phyloP scores from a whole-genome alignment of 64 coral and sea anemone species.

The Actinia tenebrosa region DNA sequence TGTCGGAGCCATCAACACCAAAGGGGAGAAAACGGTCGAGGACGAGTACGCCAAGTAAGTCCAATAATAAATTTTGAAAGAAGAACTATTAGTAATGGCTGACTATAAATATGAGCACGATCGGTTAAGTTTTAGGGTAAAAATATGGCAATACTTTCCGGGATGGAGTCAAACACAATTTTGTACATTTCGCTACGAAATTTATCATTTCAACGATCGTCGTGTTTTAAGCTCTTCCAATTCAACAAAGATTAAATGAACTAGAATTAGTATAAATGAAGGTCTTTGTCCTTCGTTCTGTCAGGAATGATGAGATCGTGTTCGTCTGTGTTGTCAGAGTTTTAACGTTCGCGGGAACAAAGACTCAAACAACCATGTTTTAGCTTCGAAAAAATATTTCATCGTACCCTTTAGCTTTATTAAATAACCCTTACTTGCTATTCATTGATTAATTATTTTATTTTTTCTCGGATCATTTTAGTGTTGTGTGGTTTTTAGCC shows the following conservation, averaged over 20 bases:
- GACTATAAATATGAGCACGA: background rate
- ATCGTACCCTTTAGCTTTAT: background rate
- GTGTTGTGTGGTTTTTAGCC: too few species aligned
- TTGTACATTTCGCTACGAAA: too few species aligned
- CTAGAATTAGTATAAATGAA: background rate
- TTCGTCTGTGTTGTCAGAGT: background rate
- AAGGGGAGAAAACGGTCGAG: constrained; percentile 76
- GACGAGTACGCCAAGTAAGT: constrained; percentile 50
- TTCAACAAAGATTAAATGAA: background rate
- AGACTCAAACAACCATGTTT: background rate
- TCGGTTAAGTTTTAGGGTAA: background rate
- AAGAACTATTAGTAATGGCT: background rate
- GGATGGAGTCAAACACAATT: background rate
- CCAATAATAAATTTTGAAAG: background rate
- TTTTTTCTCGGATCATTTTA: too few species aligned
- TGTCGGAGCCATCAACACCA: constrained; percentile 74
- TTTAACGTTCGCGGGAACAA: background rate
- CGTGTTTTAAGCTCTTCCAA: too few species aligned
- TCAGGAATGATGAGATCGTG: background rate
- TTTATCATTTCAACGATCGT: too few species aligned
- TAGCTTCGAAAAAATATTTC: background rate
- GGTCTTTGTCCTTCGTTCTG: background rate
- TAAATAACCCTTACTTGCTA: background rate
- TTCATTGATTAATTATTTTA: too few species aligned
- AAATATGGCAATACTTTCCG: background rate